phyloP scores from a whole-genome alignment of 2,888 invertebrate species.

The Agrochola lychnidis region DNA sequence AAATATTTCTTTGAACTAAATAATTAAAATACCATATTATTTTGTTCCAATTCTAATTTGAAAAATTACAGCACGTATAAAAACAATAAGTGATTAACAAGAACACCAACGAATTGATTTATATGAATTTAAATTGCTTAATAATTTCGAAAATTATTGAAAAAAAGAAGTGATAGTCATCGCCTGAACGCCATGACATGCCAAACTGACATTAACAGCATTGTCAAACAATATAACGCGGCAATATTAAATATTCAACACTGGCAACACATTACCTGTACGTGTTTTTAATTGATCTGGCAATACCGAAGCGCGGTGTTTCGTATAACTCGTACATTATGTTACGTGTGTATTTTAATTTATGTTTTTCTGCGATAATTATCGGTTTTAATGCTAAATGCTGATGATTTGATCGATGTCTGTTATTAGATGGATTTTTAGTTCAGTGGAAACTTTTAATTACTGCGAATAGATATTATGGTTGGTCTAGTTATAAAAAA shows the following conservation, averaged over 20 bases:
- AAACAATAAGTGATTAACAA: conserved; percentile 19
- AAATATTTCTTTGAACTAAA: not conserved
- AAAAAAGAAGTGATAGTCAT: conserved; percentile 75
- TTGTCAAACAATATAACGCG: conserved; percentile 86
- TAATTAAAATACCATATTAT: not conserved
- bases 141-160: conserved; percentile 79
- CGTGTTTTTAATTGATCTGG: conserved; percentile 82
- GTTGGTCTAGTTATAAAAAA: not conserved
- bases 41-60: not conserved
- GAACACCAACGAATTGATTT: conserved; percentile 66
- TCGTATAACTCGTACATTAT: conserved; percentile 42
- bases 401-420: conserved; percentile 24
- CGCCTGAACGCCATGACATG: conserved; percentile 82
- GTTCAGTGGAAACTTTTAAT: conserved; percentile 20
- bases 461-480: not conserved
- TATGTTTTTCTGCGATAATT: conserved; percentile 37
- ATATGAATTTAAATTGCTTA: conserved; percentile 75
- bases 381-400: conserved; percentile 38
- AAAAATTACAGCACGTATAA: not conserved
- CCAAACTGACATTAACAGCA: conserved; percentile 89
- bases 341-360: conserved; percentile 49
- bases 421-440: conserved; percentile 13
- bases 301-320: conserved; percentile 75
- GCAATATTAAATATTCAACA: conserved; percentile 83
- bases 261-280: conserved; percentile 80